phyloP scores from a whole-genome alignment of 2,888 invertebrate genomes.

The Pristionchus mayeri region DNA sequence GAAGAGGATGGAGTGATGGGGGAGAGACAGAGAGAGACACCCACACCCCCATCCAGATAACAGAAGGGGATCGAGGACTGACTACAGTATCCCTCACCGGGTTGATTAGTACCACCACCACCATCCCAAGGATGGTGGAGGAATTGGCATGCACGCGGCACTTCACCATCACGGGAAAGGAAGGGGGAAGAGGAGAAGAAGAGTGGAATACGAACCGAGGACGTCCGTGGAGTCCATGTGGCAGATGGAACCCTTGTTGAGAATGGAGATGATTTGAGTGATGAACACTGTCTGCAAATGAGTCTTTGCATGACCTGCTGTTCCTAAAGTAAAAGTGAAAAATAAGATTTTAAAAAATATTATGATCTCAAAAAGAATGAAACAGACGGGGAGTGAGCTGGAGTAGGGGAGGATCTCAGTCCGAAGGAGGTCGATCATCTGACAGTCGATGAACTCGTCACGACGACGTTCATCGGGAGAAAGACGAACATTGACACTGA shows the following conservation, averaged over 20 bases:
- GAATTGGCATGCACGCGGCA: conserved; percentile 29
- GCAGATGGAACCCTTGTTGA: conserved; percentile 88
- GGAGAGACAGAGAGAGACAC: conserved; percentile 6
- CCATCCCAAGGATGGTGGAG: conserved; percentile 32
- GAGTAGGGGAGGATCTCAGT: conserved; percentile 71
- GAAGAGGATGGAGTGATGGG: conserved; percentile 54
- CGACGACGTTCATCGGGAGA: conserved; percentile 73
- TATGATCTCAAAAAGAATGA: neutral
- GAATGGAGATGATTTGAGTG: conserved; percentile 86
- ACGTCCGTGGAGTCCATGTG: conserved; percentile 75
- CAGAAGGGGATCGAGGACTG: neutral
- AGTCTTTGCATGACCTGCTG: neutral
- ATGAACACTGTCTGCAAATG: conserved; percentile 83
- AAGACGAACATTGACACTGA: conserved; percentile 64
- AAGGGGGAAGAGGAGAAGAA: neutral
- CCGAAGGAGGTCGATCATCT: conserved; percentile 86
- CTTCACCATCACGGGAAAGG: neutral
- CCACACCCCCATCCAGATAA: neutral
- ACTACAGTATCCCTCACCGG: conserved; percentile 15
- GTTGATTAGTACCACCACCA: conserved; percentile 49
- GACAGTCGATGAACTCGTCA: conserved; percentile 74
- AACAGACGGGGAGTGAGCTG: conserved; percentile 6
- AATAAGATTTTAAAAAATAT: neutral
- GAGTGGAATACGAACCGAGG: conserved; percentile 60
- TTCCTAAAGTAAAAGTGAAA: neutral